phyloP scores from a whole-genome alignment of 1,140 invertebrate species.

The Nephotettix cincticeps region DNA sequence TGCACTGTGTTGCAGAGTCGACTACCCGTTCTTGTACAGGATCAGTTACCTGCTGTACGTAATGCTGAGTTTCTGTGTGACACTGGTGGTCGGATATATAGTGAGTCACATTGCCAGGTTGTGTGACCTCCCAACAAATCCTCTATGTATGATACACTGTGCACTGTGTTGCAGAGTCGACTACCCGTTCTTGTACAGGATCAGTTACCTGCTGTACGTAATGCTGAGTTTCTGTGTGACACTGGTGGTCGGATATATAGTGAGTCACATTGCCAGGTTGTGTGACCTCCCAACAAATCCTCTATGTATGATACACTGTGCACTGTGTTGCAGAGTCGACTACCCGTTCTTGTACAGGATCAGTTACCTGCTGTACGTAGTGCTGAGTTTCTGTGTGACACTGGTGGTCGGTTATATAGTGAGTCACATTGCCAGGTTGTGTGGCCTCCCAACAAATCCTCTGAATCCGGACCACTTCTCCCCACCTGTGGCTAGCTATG shows the following conservation, averaged over 20 bases:
- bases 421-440: constrained; percentile 46
- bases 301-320: constrained; percentile 60
- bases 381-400: constrained; percentile 65
- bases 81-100: too few relatives aligned
- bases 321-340: constrained; percentile 39
- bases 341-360: constrained; percentile 72
- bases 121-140: too few relatives aligned
- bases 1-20: too few relatives aligned
- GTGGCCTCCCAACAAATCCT: constrained; percentile 37
- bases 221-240: constrained; percentile 67
- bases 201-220: too few relatives aligned
- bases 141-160: too few relatives aligned
- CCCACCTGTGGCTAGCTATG: constrained; percentile 54
- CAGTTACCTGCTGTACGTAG: constrained; percentile 86
- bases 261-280: constrained; percentile 49
- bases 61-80: too few relatives aligned
- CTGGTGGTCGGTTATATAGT: constrained; percentile 63
- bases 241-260: constrained; percentile 61
- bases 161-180: too few relatives aligned
- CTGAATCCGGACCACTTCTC: constrained; percentile 63
- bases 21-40: too few relatives aligned
- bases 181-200: too few relatives aligned
- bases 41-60: too few relatives aligned
- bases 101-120: too few relatives aligned
- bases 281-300: constrained; percentile 36